Percentiles rank a stretch among this genome's conserved stretches.
These are phyloP conservation scores for Rotaria socialis DNA, from an alignment of 2,888 invertebrate species.

Conservation along the genomic window DNA sequence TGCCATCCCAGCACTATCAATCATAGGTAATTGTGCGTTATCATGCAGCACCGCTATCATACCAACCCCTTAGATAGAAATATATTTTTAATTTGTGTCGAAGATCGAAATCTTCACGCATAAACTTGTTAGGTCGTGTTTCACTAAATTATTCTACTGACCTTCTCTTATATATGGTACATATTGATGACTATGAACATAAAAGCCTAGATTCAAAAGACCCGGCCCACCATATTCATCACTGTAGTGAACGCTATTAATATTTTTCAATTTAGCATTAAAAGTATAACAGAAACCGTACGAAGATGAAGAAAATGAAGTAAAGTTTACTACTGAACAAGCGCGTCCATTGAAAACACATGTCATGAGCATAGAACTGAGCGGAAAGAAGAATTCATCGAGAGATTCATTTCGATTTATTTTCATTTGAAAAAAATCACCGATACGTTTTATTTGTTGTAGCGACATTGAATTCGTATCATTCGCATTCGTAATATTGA, in stretches of 20 bases:
- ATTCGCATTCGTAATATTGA: not conserved
- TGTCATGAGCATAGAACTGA: not conserved
- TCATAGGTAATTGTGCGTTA: not conserved
- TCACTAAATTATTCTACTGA: not conserved
- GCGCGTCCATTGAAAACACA: not conserved
- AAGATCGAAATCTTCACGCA: no score
- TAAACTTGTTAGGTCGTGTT: no score
- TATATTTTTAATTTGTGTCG: no score
- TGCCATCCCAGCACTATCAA: not conserved
- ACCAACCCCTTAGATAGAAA: not conserved
- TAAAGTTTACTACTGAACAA: not conserved
- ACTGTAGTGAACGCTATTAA: not conserved
- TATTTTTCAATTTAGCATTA: not conserved
- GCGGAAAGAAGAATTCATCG: not conserved
- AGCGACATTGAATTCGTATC: not conserved
- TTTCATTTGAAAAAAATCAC: not conserved
- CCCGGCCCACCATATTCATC: not conserved
- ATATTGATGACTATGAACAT: conserved; percentile 36
- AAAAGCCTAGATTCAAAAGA: not conserved
- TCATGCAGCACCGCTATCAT: not conserved
- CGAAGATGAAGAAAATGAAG: not conserved
- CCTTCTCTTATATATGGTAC: not conserved
- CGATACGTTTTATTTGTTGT: not conserved
- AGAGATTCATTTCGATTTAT: not conserved
- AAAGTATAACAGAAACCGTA: not conserved